Evolutionary conservation across 2,797 vertebrate genomes (phyloP).

Genomic region (Sarcoramphus papa): DNA sequence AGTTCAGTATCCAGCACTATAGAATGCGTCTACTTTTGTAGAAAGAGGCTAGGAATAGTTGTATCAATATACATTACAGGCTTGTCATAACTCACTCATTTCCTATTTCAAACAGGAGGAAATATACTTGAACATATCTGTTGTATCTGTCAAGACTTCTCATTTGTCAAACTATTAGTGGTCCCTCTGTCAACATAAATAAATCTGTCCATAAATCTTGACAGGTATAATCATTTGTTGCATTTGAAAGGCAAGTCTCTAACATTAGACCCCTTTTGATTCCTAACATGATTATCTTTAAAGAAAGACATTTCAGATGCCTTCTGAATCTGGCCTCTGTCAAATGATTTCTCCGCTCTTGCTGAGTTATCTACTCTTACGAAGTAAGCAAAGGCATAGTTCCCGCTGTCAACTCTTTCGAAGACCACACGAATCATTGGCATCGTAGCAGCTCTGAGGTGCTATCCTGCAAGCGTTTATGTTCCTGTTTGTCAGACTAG

Average conservation of each 20-base stretch:
- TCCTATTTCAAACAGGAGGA: slow-evolving; percentile 60
- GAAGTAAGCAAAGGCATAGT: slow-evolving; percentile 64
- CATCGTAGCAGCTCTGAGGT: not conserved
- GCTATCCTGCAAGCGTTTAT: not conserved
- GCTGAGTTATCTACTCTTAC: slow-evolving; percentile 68
- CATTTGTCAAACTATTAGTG: slow-evolving; percentile 77
- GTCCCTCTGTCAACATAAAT: slow-evolving; percentile 78
- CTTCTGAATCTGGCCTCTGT: slow-evolving; percentile 75
- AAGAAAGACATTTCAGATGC: slow-evolving; percentile 71
- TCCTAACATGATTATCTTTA: slow-evolving; percentile 76
- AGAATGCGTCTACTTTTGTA: not conserved
- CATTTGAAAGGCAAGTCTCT: slow-evolving; percentile 76
- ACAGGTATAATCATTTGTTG: slow-evolving; percentile 79
- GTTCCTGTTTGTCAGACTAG: slow-evolving; percentile 16
- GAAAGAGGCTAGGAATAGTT: not conserved
- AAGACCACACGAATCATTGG: slow-evolving; percentile 48
- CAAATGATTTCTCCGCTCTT: slow-evolving; percentile 68
- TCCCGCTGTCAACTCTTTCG: slow-evolving; percentile 62
- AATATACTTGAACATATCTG: slow-evolving; percentile 70
- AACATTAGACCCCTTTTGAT: slow-evolving; percentile 75
- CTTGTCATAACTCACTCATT: slow-evolving; percentile 64
- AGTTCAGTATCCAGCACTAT: not conserved
- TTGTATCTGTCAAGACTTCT: slow-evolving; percentile 74
- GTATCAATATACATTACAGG: slow-evolving; percentile 42
- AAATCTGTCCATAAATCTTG: slow-evolving; percentile 81